Evolutionary conservation across 2,888 invertebrate species (phyloP), one percentile per base, ranked within the genome.

Genomic region (Pollenia griseotomentosa): DNA sequence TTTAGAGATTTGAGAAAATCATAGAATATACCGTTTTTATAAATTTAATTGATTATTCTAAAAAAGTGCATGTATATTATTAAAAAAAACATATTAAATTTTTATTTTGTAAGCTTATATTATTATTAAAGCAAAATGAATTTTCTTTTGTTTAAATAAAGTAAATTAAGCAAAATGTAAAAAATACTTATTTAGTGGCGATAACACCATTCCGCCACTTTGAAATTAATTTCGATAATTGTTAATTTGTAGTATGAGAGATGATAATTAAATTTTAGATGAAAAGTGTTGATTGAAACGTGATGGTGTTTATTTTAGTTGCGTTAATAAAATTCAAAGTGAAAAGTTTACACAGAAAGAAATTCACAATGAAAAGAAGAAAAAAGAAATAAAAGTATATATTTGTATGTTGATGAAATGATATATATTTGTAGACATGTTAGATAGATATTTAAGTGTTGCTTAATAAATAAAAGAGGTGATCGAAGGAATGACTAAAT

Each of bases 151-250:
- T 55, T n/a, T n/a, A 40, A 61, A 63, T 48, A 75, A 55, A 40
- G 59, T 51, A 71, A 78, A 57, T 66, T 23, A 74, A 59, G 71
- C 51, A 46, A 63, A 70, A 66, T 51, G n/a, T 70, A 66, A 75
- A 78, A 92, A 93, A 91, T 93, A 93, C 92, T 93, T 92, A 92
- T 93, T 93, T 90, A 93, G 93, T 91, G 92, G 92, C 89, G 92
- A 91, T 89, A 93, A 92, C 89, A 92, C 93, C 92, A 92, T 90
- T 92, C 93, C 93, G 90, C 93, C 93, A 91, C 92, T 93, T 90
- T 91, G 75, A 51, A 65, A 71, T 82, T 73, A 74, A 73, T 59
- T 70, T 48, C 73, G 59, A 71, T 16, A 23, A 16, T 75, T 80
- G 78, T n/a, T 73, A 33, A 51, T 51, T 33, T 46, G 46, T 40